Base-by-base conservation (phyloP, 2,888 invertebrate genomes). In the Silvanus unidentatus region DNA sequence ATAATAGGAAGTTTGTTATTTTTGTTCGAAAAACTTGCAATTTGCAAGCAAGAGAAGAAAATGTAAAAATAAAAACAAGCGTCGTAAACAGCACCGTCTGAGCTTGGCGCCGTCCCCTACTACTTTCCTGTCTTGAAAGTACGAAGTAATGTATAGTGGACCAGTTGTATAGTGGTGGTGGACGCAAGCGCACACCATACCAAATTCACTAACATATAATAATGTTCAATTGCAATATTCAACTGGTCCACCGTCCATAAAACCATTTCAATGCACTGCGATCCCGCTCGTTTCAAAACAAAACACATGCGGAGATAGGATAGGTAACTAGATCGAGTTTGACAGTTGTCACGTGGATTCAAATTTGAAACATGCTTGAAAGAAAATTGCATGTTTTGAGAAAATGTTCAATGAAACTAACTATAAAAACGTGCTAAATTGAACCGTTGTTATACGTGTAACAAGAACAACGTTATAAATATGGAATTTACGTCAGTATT, bases 281-380 rank as follows among this genome's bases (percentile, higher is more conserved):
- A 70, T 70, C 67, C 69, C 70, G 70, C 69, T 69, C 68, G 70
- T 69, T 70, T 71, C 70, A 71, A 72, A 72, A 72, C 71, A 72
- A 72, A 72, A 71, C 72, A 70, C 70, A 71, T 71, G 70, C 70
- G 66, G 67, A 68, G 68, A 69, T 69, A 64, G 64, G 68, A 68
- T 67, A 71, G 69, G 70, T 68, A 69, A 70, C 68, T 65, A 68
- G 68, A 69, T 70, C 65, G 65, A 62, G 63, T 69, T 70, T 71
- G 72, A 71, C 70, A 70, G 69, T 69, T 69, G 70, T 70, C 70
- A 70, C 69, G 70, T 69, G 70, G 63, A 63, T 47, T 47, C 46
- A 48, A 48, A 54, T 57, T 58, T 57, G 50, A 35, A 39, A 44
- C 47, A 57, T 58, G 55, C 56, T 50, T 59, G 54, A 63, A 59